Percentiles rank a stretch among this genome's conserved stretches.
These are phyloP conservation scores for Antheraea mylitta DNA, from an alignment of 1,140 invertebrate genomes.

Conservation along the genomic window DNA sequence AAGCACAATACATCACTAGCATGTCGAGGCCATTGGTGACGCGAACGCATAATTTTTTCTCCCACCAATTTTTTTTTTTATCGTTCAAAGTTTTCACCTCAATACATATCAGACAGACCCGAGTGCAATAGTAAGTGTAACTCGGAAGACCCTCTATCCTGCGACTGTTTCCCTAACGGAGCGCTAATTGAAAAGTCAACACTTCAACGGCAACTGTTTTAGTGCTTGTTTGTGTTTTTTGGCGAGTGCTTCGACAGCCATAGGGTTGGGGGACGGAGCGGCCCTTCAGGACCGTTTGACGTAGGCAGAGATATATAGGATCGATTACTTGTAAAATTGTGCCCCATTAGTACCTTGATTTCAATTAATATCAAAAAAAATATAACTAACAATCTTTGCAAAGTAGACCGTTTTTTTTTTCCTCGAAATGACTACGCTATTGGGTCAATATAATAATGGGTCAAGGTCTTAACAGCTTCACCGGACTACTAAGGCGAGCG, in stretches of 20 bases:
- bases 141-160: slow-evolving; percentile 8
- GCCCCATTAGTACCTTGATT: background rate
- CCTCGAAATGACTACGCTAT: too few relatives aligned
- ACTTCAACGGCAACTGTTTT: slow-evolving; percentile 34
- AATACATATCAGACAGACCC: slow-evolving; percentile 17
- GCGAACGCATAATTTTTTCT: too few relatives aligned
- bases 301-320: background rate
- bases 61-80: too few relatives aligned
- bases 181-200: slow-evolving; percentile 47
- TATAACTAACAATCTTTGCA: too few relatives aligned
- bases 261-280: background rate
- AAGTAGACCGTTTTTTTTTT: too few relatives aligned
- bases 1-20: too few relatives aligned
- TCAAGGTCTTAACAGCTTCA: too few relatives aligned
- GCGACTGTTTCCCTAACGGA: background rate
- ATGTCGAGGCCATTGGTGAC: too few relatives aligned
- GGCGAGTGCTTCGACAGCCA: slow-evolving; percentile 27
- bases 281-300: background rate
- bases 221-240: slow-evolving; percentile 42
- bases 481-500: too few relatives aligned
- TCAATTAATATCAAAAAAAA: too few relatives aligned
- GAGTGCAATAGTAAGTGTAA: background rate
- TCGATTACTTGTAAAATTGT: background rate
- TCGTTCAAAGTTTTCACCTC: too few relatives aligned
- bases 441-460: too few relatives aligned